Evolutionary conservation across 2,113 vertebrate genomes (phyloP).

Genomic region (Antigone vipio): DNA sequence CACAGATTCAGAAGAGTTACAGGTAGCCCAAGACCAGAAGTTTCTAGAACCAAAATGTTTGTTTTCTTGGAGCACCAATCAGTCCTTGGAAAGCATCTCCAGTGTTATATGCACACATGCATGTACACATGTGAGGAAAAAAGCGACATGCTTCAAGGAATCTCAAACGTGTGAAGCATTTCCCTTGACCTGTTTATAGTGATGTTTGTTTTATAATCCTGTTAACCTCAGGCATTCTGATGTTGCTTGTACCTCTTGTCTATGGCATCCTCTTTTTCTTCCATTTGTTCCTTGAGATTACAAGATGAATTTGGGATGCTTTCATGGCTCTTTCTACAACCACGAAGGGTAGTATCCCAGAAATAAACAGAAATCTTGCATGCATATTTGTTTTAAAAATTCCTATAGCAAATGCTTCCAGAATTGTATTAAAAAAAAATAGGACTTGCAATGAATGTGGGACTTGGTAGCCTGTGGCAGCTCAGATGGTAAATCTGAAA

Average conservation of each 20-base stretch:
- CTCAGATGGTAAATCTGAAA: not conserved
- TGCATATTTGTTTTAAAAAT: not conserved
- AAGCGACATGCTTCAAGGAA: not conserved
- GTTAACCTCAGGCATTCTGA: not conserved
- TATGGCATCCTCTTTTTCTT: not conserved
- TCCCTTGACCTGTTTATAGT: not conserved
- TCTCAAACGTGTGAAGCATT: not conserved
- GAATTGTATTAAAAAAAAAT: not conserved
- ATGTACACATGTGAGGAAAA: not conserved
- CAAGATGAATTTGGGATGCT: not conserved
- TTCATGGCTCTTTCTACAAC: not conserved
- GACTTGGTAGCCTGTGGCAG: not conserved
- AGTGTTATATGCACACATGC: fast-evolving
- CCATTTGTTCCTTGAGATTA: not conserved
- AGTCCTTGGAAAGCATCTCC: not conserved
- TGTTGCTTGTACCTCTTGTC: not conserved
- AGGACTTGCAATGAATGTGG: not conserved
- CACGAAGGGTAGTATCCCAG: not conserved
- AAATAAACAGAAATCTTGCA: not conserved
- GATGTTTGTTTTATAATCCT: not conserved
- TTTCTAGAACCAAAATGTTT: not conserved
- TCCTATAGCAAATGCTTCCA: not conserved
- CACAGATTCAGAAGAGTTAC: not conserved
- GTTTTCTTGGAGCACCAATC: not conserved
- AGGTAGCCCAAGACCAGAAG: not conserved